Evolutionary conservation across 1,140 invertebrate genomes (phyloP), one percentile per base, ranked within the genome.

Genomic region (Oncopeltus fasciatus): DNA sequence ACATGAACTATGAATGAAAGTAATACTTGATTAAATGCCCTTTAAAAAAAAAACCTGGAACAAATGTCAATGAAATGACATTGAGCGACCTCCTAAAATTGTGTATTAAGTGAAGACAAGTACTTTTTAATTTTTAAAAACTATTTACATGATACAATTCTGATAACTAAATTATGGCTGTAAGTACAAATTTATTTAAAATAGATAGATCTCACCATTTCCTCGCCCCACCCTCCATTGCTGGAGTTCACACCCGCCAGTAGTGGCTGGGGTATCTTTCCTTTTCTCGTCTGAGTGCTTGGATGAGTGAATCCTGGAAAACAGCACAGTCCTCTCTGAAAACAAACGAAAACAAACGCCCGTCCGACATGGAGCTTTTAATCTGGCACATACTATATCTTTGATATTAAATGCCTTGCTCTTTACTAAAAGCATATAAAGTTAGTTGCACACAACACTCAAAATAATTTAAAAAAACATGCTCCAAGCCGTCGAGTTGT

Each of bases 281-380:
- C 83, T 81, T 87, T 85, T 85, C 85, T 77, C 78, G 83, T 78
- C 80, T 82, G 71, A 84, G 82, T 76, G 82, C 84, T 78, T 82
- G 84, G 78, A 86, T 87, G 82, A 85, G 83, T 77, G 83, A 88
- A 82, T 82, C 84, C 85, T 78, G 87, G 86, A 84, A 88, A 88
- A 82, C 85, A 90, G 82, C 85, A 88, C 73, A 87, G 81, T 72
- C 83, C 86, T 72, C 84, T 83, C 86, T 86, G 81, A 78, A 81
- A 71, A 67, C 67, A 69, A 75, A 74, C 73, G 76, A 73, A 78
- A 71, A 80, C 73, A 76, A 76, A 75, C 78, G 28, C 29, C 16
- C 59, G 18, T 14, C n/a, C 44, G 44, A 51, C 26, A 18, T 47
- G 49, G 49, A 53, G 49, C 49, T 53, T n/a, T n/a, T n/a, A n/a